These are phyloP conservation scores for Spatulosminthurus flaviceps DNA, from an alignment of 2,888 invertebrate species.

Conservation along the genomic window DNA sequence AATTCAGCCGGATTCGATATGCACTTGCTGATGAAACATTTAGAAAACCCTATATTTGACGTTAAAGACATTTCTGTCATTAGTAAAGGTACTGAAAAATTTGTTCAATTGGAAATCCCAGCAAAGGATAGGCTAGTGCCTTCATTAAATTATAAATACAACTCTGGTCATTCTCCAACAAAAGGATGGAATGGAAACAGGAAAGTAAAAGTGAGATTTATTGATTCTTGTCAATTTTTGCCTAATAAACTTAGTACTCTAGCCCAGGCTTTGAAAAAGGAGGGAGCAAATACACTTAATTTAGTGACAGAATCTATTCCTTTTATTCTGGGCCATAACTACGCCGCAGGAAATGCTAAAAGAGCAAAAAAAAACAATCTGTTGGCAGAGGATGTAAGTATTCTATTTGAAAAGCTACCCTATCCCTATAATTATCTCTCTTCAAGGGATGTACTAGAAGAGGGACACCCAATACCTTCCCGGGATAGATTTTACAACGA, in stretches of 20 bases:
- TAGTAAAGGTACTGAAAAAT: neutral
- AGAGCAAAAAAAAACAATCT: too few species aligned
- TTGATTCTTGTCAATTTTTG: neutral
- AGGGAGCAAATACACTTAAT: neutral
- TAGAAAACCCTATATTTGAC: neutral
- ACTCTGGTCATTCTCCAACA: neutral
- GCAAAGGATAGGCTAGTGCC: neutral
- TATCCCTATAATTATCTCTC: neutral
- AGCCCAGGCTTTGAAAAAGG: neutral
- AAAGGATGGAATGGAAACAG: neutral
- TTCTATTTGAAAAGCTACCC: neutral
- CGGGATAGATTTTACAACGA: neutral
- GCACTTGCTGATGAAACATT: neutral
- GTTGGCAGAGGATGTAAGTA: neutral
- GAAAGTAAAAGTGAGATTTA: neutral
- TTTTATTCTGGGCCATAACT: too few species aligned
- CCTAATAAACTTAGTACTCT: neutral
- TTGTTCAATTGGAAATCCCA: neutral
- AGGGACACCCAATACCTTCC: neutral
- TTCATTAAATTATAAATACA: neutral
- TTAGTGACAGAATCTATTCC: neutral
- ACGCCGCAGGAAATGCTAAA: too few species aligned
- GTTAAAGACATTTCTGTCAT: neutral
- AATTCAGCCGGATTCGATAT: neutral
- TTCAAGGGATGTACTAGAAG: neutral